Conservation (phyloP, 2,888 invertebrate species). For the Frankliniella intonsa region DNA sequence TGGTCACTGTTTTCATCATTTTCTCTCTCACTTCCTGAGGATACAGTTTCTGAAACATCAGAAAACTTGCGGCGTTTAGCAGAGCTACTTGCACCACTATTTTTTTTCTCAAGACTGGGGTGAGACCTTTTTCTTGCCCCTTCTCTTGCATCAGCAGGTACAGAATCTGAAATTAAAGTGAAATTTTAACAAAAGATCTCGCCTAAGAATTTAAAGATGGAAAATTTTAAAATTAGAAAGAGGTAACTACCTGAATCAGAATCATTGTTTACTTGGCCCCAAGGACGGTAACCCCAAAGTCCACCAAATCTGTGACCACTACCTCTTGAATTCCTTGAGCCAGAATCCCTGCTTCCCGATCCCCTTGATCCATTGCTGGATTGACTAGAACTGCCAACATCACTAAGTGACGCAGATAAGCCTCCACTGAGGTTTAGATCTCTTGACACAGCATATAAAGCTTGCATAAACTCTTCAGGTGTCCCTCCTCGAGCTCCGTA, state of each 20-base stretch:
- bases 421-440: conserved; percentile 32
- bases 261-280: conserved; percentile 30
- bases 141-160: neutral
- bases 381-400: conserved; percentile 29
- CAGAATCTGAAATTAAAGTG: neutral
- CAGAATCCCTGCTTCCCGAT: conserved; percentile 32
- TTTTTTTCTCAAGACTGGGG: neutral
- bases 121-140: neutral
- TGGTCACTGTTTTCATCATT: conserved; percentile 29
- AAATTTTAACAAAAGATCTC: neutral
- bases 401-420: conserved; percentile 30
- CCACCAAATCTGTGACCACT: conserved; percentile 3
- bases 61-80: conserved; percentile 34
- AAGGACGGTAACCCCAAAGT: conserved; percentile 30
- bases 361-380: conserved; percentile 31
- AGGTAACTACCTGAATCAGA: conserved; percentile 33
- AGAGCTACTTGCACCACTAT: conserved; percentile 24
- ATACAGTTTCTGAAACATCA: conserved; percentile 35
- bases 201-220: neutral
- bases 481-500: conserved; percentile 42
- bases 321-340: conserved; percentile 31
- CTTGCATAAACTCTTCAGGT: conserved; percentile 42
- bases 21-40: conserved; percentile 32
- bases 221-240: neutral
- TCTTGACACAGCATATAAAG: conserved; percentile 40